Conservation (phyloP, 2,113 vertebrate genomes). For the Sphyrna mokarran region DNA sequence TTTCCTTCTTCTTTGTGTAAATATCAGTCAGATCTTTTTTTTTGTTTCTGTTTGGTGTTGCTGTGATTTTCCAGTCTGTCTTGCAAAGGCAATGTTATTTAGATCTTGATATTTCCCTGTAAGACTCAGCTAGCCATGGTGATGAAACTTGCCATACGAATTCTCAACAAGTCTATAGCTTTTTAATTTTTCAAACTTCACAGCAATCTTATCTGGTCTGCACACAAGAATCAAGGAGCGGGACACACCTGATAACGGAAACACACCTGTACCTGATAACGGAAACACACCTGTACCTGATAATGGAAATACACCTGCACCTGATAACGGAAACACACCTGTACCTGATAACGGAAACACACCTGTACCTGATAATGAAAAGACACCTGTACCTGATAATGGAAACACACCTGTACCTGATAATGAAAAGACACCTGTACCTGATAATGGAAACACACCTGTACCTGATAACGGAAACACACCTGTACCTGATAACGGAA, state of each 20-base stretch:
- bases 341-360: neutral
- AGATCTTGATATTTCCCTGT: neutral
- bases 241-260: neutral
- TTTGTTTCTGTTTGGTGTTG: neutral
- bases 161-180: neutral
- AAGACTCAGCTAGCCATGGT: neutral
- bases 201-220: neutral
- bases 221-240: neutral
- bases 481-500: neutral
- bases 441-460: neutral
- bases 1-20: neutral
- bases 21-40: neutral
- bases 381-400: neutral
- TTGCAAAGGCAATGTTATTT: neutral
- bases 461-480: neutral
- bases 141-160: neutral
- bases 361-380: neutral
- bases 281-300: neutral
- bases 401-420: neutral
- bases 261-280: neutral
- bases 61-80: neutral
- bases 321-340: neutral
- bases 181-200: constrained; percentile 3
- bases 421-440: neutral
- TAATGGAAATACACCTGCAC: neutral